phyloP scores from a whole-genome alignment of 2,888 invertebrate species.

The Alcis repandata region DNA sequence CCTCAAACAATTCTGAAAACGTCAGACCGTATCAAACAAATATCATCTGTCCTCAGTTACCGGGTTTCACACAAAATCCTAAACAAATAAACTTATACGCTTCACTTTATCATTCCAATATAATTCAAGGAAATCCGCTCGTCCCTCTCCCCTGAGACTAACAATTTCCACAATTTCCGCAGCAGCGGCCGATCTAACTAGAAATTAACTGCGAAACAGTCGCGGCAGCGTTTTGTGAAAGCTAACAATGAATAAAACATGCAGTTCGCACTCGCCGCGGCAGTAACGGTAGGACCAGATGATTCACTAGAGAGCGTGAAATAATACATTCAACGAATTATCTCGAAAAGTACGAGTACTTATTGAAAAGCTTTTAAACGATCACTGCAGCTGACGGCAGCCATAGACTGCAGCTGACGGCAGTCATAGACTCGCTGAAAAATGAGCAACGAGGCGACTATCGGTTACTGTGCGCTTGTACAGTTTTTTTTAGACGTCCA shows the following conservation, averaged over 20 bases:
- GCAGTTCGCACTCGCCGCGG: constrained; percentile 19
- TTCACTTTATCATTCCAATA: not conserved
- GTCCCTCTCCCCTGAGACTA: constrained; percentile 29
- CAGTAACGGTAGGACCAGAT: not conserved
- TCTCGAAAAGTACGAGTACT: too few relatives aligned
- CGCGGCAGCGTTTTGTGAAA: constrained; percentile 33
- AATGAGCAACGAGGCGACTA: too few relatives aligned
- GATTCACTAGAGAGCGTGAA: not conserved
- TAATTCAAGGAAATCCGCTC: constrained; percentile 18
- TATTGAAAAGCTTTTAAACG: too few relatives aligned
- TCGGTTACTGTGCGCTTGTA: too few relatives aligned
- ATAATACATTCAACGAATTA: not conserved
- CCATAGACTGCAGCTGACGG: too few relatives aligned
- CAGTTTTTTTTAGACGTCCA: too few relatives aligned
- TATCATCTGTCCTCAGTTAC: too few relatives aligned
- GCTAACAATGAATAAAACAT: constrained; percentile 62
- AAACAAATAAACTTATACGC: not conserved
- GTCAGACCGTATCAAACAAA: too few relatives aligned
- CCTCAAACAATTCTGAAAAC: too few relatives aligned
- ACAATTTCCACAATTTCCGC: constrained; percentile 55
- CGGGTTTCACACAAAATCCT: too few relatives aligned
- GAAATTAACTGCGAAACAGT: constrained; percentile 62
- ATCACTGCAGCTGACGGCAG: too few relatives aligned
- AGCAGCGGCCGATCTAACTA: constrained; percentile 57
- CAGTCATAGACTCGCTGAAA: too few relatives aligned